Conservation (phyloP, 2,113 vertebrate species). For the Oreotragus oreotragus region DNA sequence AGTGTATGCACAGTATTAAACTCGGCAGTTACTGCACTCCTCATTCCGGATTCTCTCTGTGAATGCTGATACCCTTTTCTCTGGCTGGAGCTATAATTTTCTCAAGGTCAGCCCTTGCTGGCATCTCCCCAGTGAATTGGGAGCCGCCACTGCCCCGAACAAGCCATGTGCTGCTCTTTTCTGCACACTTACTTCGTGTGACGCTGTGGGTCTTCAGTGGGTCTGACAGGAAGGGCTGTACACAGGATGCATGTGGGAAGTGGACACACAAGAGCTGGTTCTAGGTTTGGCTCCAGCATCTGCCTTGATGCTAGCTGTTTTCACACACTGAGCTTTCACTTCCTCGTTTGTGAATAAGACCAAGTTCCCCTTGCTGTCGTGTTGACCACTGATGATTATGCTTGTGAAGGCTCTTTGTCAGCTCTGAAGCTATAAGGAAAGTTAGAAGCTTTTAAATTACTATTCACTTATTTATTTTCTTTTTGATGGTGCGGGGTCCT, state of each 20-base stretch:
- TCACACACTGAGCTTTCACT: neutral
- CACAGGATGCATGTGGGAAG: accelerated
- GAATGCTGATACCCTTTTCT: constrained; percentile 39
- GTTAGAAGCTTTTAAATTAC: neutral
- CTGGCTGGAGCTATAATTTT: neutral
- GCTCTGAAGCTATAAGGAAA: neutral
- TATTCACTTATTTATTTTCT: neutral
- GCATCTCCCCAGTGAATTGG: neutral
- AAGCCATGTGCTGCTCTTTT: neutral
- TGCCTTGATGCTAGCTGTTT: neutral
- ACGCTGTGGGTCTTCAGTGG: neutral
- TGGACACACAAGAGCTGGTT: neutral
- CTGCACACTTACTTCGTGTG: neutral
- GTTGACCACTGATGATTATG: neutral
- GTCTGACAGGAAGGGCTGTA: too few species aligned
- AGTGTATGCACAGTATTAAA: constrained; percentile 27
- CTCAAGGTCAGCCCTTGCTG: constrained; percentile 33
- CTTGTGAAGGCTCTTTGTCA: neutral
- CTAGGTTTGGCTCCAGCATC: neutral
- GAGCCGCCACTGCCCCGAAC: neutral
- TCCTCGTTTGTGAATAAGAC: neutral
- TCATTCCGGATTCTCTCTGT: neutral
- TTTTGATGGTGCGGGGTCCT: neutral
- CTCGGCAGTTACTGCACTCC: neutral
- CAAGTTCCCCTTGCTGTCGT: neutral